Base-by-base conservation (phyloP, 2,888 invertebrate species). In the Druceiella hillmani region DNA sequence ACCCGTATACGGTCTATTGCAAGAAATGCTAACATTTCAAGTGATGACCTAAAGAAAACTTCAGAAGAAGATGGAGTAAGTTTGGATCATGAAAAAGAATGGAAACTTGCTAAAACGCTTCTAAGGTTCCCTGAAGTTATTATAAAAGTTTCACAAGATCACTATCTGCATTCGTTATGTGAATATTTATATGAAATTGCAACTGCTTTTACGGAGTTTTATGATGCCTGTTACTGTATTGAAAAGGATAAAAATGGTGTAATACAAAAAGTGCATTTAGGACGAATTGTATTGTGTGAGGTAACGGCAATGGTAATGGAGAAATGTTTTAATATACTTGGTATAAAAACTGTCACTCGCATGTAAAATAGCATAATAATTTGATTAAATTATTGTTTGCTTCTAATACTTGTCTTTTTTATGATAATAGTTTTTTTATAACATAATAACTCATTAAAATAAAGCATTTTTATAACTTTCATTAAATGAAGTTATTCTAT, bases 201-300 rank as follows among this genome's bases (percentile, higher is more conserved):
- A n/a, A 83, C 88, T 3, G 76, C 82, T 2, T 99, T 98, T 59
- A 84, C 91, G 0, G 99, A 99, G 60, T 99, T 99, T 64, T 99
- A 99, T 63, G 95, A 97, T 58, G 82, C 76, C 52, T 99, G 99
- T 63, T 99, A 98, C 58, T 98, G 98, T 58, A 83, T 99, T 33
- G 93, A 97, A 60, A 95, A 92, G 60, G 86, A 95, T 62, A 75
- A 80, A 44, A 72, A 67, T 26, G 93, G 93, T 0, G 80, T 86
- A 56, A 81, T 92, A 50, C 62, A 84, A 2, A 86, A 85, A 55
- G 80, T 98, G 5, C 83, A 93, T 59, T 81, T 83, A 59, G 85
- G 87, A 43, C 79, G 99, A 43, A 78, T 99, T 49, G 76, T 95
- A 51, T 69, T 99, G 2, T 88, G 92, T 55, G 97, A 99, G 76